These are phyloP conservation scores for Hemiprocne comata DNA, from an alignment of 2,113 vertebrate genomes.

Conservation along the genomic window DNA sequence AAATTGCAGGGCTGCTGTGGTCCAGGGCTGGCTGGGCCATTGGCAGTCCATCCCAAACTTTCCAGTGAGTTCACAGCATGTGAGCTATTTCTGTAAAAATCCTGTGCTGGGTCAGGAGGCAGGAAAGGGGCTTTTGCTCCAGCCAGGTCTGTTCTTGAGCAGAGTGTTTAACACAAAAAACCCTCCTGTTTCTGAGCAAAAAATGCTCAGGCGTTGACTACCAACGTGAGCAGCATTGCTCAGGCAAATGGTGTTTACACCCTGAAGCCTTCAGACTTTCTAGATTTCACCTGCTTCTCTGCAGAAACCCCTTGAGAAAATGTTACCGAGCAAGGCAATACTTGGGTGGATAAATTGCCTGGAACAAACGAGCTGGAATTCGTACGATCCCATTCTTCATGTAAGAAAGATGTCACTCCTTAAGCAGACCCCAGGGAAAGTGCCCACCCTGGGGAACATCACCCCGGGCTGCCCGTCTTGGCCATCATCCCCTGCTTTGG, in stretches of 20 bases:
- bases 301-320: constrained; percentile 59
- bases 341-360: constrained; percentile 59
- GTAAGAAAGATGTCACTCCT: constrained; percentile 7
- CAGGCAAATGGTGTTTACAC: constrained; percentile 60
- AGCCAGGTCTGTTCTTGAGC: constrained; percentile 10
- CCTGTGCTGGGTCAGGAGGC: neutral
- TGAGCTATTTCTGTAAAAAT: neutral
- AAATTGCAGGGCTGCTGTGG: neutral
- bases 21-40: neutral
- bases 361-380: constrained; percentile 58
- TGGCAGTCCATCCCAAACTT: neutral
- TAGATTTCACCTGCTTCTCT: constrained; percentile 59
- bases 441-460: neutral
- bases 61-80: neutral
- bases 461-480: neutral
- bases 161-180: neutral
- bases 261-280: constrained; percentile 46
- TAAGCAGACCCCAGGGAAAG: neutral
- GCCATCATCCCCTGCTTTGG: neutral
- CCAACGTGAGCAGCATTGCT: constrained; percentile 55
- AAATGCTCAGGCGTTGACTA: neutral
- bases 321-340: constrained; percentile 27
- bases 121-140: constrained; percentile 20
- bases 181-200: constrained; percentile 24
- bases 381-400: neutral